Conservation (phyloP, 2,113 vertebrate species). For the Trematocara marginatum region DNA sequence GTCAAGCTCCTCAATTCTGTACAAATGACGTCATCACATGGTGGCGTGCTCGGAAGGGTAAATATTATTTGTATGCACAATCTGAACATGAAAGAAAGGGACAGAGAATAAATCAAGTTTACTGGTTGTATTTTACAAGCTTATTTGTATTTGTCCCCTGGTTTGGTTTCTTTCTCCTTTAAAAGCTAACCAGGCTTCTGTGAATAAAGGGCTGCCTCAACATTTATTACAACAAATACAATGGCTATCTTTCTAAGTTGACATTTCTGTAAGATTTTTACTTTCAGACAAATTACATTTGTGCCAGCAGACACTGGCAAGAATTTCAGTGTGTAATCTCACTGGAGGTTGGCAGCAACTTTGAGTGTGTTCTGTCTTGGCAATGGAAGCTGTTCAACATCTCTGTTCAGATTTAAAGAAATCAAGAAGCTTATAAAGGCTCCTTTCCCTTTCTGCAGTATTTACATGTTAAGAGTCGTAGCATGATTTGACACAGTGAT, state of each 20-base stretch:
- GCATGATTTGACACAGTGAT: not conserved
- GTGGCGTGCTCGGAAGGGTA: not conserved
- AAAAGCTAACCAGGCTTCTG: not conserved
- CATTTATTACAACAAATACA: not conserved
- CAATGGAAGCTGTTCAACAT: not conserved
- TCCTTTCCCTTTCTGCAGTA: not conserved
- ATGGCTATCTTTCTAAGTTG: not conserved
- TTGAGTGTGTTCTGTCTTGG: not conserved
- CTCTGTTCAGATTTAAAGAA: not conserved
- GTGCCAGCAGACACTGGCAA: constrained; percentile 21
- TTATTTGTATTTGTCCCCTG: not conserved
- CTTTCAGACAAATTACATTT: not conserved
- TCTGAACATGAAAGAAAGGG: not conserved
- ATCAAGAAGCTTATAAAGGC: not conserved
- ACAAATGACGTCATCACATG: not conserved
- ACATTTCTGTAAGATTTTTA: not conserved
- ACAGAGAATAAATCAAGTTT: not conserved
- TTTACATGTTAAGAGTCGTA: not conserved
- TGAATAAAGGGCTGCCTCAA: not conserved
- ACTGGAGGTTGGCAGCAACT: not conserved
- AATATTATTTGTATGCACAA: not conserved
- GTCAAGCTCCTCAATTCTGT: not conserved
- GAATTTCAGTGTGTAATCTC: not conserved
- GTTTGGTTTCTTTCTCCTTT: not conserved
- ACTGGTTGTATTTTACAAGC: not conserved